These are phyloP conservation scores for Dascillus cervinus DNA, from an alignment of 2,888 invertebrate genomes.

Conservation along the genomic window DNA sequence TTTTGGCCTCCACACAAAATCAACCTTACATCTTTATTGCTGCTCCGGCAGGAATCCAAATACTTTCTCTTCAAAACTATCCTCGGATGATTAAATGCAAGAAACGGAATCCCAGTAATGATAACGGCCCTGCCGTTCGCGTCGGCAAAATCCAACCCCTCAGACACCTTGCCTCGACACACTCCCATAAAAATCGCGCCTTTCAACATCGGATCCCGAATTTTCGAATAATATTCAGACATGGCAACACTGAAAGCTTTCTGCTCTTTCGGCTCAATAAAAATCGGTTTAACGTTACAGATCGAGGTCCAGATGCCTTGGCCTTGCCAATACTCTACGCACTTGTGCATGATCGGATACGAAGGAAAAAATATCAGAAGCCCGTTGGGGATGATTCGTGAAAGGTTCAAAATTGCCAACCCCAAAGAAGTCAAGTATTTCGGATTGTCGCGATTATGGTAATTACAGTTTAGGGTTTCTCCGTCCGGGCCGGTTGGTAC, in stretches of 20 bases:
- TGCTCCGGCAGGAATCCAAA: constrained; percentile 64
- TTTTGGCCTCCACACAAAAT: too few species aligned
- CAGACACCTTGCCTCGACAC: constrained; percentile 95
- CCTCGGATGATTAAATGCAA: constrained; percentile 86
- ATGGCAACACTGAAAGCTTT: constrained; percentile 74
- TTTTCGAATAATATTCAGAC: constrained; percentile 74
- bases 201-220: constrained; percentile 61
- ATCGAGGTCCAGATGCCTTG: constrained; percentile 68
- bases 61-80: constrained; percentile 86
- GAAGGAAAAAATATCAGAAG: constrained; percentile 95
- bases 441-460: constrained; percentile 66
- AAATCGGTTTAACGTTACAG: constrained; percentile 57
- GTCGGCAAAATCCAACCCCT: constrained; percentile 96
- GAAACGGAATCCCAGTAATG: constrained; percentile 93
- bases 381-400: constrained; percentile 83
- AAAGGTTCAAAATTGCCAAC: constrained; percentile 73
- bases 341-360: constrained; percentile 83
- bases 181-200: constrained; percentile 97
- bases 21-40: constrained; percentile 52
- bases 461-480: constrained; percentile 61
- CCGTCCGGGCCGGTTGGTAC: constrained; percentile 68
- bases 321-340: constrained; percentile 76
- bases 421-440: constrained; percentile 79
- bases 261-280: constrained; percentile 84
- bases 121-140: constrained; percentile 92